Conservation (phyloP, 1,140 invertebrate genomes). For the Sarcophaga peregrina region DNA sequence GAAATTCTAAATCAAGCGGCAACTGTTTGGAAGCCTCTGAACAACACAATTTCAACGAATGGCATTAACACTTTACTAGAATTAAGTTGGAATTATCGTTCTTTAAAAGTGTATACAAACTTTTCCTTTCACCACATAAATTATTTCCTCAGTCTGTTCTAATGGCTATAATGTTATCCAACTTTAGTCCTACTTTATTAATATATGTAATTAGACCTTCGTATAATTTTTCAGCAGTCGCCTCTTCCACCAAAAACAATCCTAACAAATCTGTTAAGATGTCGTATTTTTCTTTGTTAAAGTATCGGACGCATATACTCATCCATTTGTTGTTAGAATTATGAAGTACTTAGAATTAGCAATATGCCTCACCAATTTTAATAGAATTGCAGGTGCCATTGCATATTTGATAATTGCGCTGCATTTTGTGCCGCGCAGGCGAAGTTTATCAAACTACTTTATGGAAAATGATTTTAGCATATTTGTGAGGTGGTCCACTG, state of each 20-base stretch:
- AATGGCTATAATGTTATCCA: no score
- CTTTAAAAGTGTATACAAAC: neutral
- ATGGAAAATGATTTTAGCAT: no score
- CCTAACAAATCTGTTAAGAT: neutral
- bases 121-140: neutral
- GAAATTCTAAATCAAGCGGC: no score
- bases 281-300: no score
- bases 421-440: neutral
- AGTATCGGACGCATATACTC: no score
- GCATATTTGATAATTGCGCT: neutral
- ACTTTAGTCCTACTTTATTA: no score
- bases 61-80: neutral
- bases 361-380: neutral
- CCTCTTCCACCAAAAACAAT: conserved; percentile 1
- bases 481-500: no score
- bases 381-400: neutral
- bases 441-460: no score
- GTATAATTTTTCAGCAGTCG: neutral
- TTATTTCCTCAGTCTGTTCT: neutral
- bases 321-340: neutral
- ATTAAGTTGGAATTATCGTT: neutral
- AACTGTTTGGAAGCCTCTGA: neutral
- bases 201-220: neutral
- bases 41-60: no score
- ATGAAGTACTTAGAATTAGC: neutral